Base-by-base conservation (phyloP, 53 echinoderm and acorn worm genomes). In the Crossaster papposus region DNA sequence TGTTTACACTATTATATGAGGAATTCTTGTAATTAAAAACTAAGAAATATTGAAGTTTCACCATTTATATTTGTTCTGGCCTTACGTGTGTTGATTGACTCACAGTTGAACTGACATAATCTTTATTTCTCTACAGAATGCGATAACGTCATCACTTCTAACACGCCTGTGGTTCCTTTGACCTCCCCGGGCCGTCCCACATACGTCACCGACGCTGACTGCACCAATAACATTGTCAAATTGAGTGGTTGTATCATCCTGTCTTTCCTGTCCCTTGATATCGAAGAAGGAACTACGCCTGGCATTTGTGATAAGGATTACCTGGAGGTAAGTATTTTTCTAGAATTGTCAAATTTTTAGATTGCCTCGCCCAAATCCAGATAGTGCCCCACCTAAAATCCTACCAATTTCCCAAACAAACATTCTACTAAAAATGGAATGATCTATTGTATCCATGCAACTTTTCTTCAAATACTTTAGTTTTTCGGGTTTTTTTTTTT, bases 171-270 rank as follows among this genome's bases (percentile, higher is more conserved):
- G 14, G 14, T 3, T 17, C 17, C 72, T 0, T 35, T 94, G 80
- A 44, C 14, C 14, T 89, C 92, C 13, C 94, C 94, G 0, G 90
- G 90, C 7, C 87, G 51, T 63, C 77, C 81, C 1, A 76, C 78
- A 11, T 94, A 92, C 58, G 87, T 76, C 51, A 90, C 82, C 54
- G 30, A 94, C 30, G 65, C 82, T 9, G 70, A 34, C 70, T 94
- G 94, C 77, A 14, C 28, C 0, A 94, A 94, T 64, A 88, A 51
- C 71, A 71, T 91, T 79, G n/a, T 90, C 18, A 75, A 89, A 31
- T 62, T 82, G 20, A 36, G 54, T 3, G 82, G 90, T 31, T 94
- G 94, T 63, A 30, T 92, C 23, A 53, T 23, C 10, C 18, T 94
- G 54, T 23, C 55, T 3, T 20, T 94, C 20, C 17, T 33, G 7